A percentile compares a stretch with the other conserved stretches of the same genome.
Evolutionary conservation across 2,797 vertebrate species (phyloP).

Genomic region (Pseudocheirus occidentalis): DNA sequence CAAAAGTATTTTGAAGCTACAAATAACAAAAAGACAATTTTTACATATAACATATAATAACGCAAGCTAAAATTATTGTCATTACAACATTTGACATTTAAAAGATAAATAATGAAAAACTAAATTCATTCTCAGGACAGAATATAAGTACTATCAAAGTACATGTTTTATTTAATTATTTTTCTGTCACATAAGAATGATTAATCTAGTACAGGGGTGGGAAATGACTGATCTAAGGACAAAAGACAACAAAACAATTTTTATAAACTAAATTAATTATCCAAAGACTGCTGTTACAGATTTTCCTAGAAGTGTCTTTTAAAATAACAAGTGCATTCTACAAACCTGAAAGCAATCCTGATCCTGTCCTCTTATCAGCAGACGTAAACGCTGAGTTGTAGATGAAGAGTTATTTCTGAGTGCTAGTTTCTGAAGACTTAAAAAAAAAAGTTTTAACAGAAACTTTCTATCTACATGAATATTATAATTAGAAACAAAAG

Average conservation of each 20-base stretch:
- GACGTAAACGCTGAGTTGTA: conserved; percentile 89
- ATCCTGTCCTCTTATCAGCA: conserved; percentile 95
- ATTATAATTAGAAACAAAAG: background rate
- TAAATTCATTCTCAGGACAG: background rate
- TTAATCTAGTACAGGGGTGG: background rate
- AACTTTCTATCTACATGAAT: conserved; percentile 4
- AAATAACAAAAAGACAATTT: conserved; percentile 21
- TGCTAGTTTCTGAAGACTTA: conserved; percentile 94
- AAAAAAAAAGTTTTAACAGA: conserved; percentile 63
- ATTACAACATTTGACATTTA: conserved; percentile 24
- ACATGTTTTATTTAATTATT: background rate
- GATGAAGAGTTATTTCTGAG: conserved; percentile 92
- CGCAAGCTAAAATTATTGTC: background rate
- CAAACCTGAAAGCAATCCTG: conserved; percentile 97
- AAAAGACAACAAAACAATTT: background rate
- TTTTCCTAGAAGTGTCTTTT: background rate
- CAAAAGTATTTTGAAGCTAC: conserved; percentile 95
- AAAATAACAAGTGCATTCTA: background rate
- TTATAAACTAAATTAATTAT: background rate
- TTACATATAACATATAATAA: background rate
- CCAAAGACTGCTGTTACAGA: background rate
- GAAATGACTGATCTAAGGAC: background rate
- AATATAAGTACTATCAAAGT: background rate
- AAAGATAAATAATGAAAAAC: background rate
- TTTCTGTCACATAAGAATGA: background rate